phyloP scores from a whole-genome alignment of 2,888 invertebrate genomes.

The Dermolepida albohirtum region DNA sequence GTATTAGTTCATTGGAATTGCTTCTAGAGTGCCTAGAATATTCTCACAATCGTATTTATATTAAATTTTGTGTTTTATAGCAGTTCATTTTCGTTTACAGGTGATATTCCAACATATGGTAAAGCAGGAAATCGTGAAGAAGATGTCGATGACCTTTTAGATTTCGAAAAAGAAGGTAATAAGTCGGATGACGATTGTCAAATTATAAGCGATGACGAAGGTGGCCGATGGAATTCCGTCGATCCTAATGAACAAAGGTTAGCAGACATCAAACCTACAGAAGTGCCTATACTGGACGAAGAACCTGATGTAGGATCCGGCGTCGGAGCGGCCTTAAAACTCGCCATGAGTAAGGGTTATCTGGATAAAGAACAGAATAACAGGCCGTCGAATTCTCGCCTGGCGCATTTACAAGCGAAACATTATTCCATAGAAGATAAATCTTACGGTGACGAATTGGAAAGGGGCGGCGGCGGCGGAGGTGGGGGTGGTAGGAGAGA shows the following conservation, averaged over 20 bases:
- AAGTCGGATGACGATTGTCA: conserved; percentile 58
- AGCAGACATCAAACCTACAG: conserved; percentile 65
- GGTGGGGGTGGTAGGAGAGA: conserved; percentile 73
- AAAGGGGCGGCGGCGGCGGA: conserved; percentile 70
- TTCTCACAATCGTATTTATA: too few relatives aligned
- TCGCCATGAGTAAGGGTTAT: conserved; percentile 95
- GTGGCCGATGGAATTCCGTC: conserved; percentile 69
- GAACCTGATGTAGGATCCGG: conserved; percentile 95
- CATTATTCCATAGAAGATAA: conserved; percentile 86
- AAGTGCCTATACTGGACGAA: conserved; percentile 83
- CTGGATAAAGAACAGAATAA: conserved; percentile 85
- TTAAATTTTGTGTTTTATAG: too few relatives aligned
- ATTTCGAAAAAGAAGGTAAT: conserved; percentile 53
- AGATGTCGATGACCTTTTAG: conserved; percentile 69
- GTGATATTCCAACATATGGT: conserved; percentile 95
- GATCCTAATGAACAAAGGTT: conserved; percentile 60
- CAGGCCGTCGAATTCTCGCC: conserved; percentile 76
- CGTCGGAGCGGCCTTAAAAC: conserved; percentile 88
- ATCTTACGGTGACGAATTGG: conserved; percentile 79
- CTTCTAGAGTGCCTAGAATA: too few relatives aligned
- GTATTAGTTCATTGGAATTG: too few relatives aligned
- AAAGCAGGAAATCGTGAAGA: conserved; percentile 91
- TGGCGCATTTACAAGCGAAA: conserved; percentile 81
- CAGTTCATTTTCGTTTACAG: too few relatives aligned
- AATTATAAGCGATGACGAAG: conserved; percentile 56